Evolutionary conservation across 2,113 vertebrate genomes (phyloP).

Genomic region (Ciconia stormi): DNA sequence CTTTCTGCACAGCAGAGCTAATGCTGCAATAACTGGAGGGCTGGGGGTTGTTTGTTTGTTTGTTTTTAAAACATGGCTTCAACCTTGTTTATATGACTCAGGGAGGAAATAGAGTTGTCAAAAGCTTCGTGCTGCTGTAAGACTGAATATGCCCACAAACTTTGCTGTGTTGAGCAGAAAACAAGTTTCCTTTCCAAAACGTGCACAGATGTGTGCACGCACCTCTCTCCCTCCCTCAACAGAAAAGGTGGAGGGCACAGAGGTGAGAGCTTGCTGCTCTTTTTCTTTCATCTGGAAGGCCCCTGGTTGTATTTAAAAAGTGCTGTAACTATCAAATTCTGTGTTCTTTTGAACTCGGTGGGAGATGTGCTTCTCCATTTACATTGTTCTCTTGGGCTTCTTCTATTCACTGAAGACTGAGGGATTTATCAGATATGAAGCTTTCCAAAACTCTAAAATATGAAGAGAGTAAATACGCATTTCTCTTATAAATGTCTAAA

Average conservation of each 20-base stretch:
- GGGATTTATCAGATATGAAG: not conserved
- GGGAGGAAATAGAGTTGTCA: not conserved
- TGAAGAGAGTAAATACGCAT: not conserved
- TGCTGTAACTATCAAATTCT: not conserved
- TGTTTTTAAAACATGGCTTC: not conserved
- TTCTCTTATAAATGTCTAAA: not conserved
- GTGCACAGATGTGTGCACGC: not conserved
- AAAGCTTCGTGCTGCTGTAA: not conserved
- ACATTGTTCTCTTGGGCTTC: not conserved
- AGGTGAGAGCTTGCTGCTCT: not conserved
- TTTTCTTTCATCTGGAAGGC: not conserved
- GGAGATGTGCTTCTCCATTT: not conserved
- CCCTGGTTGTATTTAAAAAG: not conserved
- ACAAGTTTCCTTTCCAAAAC: not conserved
- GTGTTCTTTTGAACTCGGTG: not conserved
- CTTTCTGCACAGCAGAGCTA: not conserved
- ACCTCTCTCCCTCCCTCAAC: not conserved
- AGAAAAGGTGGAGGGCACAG: not conserved
- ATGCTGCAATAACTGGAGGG: not conserved
- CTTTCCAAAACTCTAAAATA: not conserved
- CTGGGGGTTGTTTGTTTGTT: rapidly evolving
- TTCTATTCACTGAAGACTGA: not conserved
- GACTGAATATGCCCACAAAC: not conserved
- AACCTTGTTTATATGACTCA: not conserved
- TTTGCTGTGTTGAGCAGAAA: not conserved